Evolutionary conservation across 1,140 invertebrate genomes (phyloP), one percentile per base, ranked within the genome.

Genomic region (Pachypsylla venusta): DNA sequence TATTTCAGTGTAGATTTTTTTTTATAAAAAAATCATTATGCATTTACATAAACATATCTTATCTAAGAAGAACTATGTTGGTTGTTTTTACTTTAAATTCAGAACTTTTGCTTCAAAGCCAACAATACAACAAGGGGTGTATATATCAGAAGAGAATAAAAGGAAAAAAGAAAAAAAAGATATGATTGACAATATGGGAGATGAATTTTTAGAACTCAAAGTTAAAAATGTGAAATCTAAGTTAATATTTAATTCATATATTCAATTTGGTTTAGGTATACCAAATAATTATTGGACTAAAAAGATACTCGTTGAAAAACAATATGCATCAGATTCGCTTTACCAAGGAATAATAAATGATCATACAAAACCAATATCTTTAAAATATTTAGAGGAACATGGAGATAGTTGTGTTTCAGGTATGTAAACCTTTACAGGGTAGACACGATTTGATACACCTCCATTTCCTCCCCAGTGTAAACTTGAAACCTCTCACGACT

Each of bases 221-320:
- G n/a, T 48, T 48, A 5, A 19, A 48, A 48, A 48, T 5, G 16
- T 48, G 16, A 48, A 19, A 48, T 22, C 16, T 22, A 48, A 48
- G 42, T 22, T 48, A 7, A 7, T 48, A 22, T 48, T 48, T n/a
- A 48, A 48, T n/a, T 48, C 42, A 48, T 48, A 48, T 48, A 48
- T 48, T 48, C 22, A 4, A n/a, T 48, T n/a, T 48, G 42, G 42
- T 19, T 48, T 48, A 48, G 16, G 22, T 48, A 48, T 48, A 48
- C 42, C 42, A 4, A 48, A 10, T 19, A 19, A n/a, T 10, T 48
- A 48, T 48, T 19, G 7, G 7, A n/a, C 7, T 19, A 48, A 48
- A 22, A 48, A 48, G 22, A 48, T 19, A n/a, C n/a, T 48, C 4
- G 22, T 48, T 22, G 4, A 48, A 3, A 48, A n/a, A 5, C 4